Evolutionary conservation across 2,888 invertebrate genomes (phyloP), one percentile per base, ranked within the genome.

Genomic region (Archips crataeganus): DNA sequence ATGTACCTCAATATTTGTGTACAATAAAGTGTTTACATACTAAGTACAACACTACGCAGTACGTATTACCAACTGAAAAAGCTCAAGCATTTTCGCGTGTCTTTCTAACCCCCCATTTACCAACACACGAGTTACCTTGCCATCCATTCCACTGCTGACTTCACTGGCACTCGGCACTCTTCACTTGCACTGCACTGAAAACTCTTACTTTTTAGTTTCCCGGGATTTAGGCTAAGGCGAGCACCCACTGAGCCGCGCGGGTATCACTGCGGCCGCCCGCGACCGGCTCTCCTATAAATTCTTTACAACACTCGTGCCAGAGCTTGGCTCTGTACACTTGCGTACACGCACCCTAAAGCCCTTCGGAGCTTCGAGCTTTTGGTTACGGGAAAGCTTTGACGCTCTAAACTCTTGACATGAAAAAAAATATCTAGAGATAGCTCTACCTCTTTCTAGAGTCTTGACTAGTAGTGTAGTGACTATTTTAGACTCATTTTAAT

Each of bases 221-320:
- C 80, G 80, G 79, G 57, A 11, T 32, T 32, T 32, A 32, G 32
- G 0, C 47, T 75, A 66, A 73, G 72, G 82, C 78, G 76, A 76
- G 81, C 78, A 77, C 78, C 77, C 77, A 76, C 79, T 76, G 77
- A 77, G 79, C 79, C 83, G 79, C 84, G 79, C 77, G 76, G 80
- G 80, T 79, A 76, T 79, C 86, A 87, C 89, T 88, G 86, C 81
- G 82, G 84, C 85, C 81, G 86, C 85, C 85, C 85, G 85, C 87
- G 87, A 85, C 85, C 86, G 87, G 83, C 90, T 90, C 91, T 89
- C 90, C 90, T 92, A 91, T 90, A 92, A 90, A 92, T 92, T 93
- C 91, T 92, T 90, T 90, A 90, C 88, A 88, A 90, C 89, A 88
- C 93, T 91, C 92, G 93, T 91, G 91, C 90, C 90, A 82, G 84